Evolutionary conservation across 2,797 vertebrate species (phyloP).

Genomic region (Thaleichthys pacificus): DNA sequence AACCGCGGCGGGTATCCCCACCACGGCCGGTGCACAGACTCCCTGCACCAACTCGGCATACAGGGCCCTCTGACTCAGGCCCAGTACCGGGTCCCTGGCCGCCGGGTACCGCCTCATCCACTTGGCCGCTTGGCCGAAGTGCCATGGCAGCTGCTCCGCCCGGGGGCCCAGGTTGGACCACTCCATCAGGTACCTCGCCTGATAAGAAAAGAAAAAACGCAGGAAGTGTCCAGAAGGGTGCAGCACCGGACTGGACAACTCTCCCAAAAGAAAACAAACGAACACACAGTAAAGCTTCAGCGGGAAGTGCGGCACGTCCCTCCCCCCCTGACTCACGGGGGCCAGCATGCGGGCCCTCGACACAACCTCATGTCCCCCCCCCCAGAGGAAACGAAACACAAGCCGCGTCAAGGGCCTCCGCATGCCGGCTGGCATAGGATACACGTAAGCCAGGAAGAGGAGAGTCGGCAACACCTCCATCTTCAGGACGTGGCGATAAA

Average conservation of each 20-base stretch:
- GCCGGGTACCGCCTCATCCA: too few relatives aligned
- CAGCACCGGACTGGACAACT: too few relatives aligned
- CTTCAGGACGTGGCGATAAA: too few relatives aligned
- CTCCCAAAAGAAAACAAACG: not conserved
- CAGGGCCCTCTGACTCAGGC: not conserved
- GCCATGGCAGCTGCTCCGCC: not conserved
- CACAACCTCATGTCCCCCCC: not conserved
- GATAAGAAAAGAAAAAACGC: not conserved
- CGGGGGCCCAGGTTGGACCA: not conserved
- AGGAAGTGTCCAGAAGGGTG: not conserved
- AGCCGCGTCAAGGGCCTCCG: not conserved
- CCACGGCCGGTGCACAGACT: not conserved
- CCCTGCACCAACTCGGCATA: not conserved
- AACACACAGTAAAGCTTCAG: not conserved
- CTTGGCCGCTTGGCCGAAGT: not conserved
- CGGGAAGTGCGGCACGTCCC: not conserved
- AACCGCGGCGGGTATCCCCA: slow-evolving; percentile 3
- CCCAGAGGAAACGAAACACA: not conserved
- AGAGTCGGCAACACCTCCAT: not conserved
- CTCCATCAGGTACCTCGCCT: not conserved
- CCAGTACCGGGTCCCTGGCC: not conserved
- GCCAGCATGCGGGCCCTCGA: not conserved
- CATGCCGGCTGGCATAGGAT: not conserved
- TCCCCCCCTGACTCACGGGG: not conserved
- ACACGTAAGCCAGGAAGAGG: not conserved